These are phyloP conservation scores for Rhinopomastus cyanomelas DNA, from an alignment of 2,113 vertebrate species.

Conservation along the genomic window DNA sequence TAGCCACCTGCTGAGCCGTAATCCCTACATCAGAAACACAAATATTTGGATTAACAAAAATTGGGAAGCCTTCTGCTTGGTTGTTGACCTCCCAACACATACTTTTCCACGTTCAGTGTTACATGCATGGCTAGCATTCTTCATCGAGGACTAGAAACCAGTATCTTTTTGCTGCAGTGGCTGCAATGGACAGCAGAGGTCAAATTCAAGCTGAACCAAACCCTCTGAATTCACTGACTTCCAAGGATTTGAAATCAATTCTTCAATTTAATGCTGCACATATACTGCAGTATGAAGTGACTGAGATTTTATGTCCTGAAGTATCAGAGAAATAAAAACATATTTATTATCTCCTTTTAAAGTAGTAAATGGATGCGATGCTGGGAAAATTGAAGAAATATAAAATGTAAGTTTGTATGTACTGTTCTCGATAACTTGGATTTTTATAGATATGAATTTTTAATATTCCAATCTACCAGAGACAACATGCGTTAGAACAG, in stretches of 20 bases:
- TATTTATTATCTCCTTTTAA: neutral
- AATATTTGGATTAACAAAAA: constrained; percentile 53
- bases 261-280: neutral
- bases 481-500: neutral
- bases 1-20: constrained; percentile 28
- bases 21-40: constrained; percentile 53
- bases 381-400: neutral
- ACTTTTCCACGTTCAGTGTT: neutral
- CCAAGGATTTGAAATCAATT: neutral
- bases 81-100: neutral
- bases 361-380: neutral
- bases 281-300: neutral
- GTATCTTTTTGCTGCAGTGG: neutral
- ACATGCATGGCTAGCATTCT: neutral
- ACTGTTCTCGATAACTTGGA: neutral
- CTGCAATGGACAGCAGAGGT: neutral
- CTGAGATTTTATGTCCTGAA: neutral
- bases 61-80: neutral
- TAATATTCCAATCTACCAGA: neutral
- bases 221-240: neutral
- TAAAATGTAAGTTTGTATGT: neutral
- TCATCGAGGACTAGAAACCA: neutral
- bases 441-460: neutral
- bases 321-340: neutral
- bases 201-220: neutral